Evolutionary conservation across 2,113 vertebrate genomes (phyloP), one percentile per base, ranked within the genome.

Genomic region (Salvelinus sp.): DNA sequence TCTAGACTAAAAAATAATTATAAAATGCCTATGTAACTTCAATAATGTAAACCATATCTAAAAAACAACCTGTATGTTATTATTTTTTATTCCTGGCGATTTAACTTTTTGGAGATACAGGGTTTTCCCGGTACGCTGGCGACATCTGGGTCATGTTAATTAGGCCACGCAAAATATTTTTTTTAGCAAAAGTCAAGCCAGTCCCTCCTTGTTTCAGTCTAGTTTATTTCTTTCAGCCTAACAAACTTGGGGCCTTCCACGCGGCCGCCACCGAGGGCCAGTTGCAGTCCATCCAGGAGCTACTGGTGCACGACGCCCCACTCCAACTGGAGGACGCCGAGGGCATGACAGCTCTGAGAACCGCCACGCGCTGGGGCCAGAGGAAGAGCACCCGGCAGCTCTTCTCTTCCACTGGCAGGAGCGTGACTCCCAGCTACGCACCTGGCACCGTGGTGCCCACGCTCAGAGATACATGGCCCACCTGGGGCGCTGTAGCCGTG

Each of bases 201-300:
- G 38, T 10, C 7, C 38, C 7, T 44, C 50, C 12, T 54, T 4
- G 12, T 54, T 54, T 54, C 48, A 54, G 48, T 3, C 1, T 3
- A 14, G 13, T 16, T 54, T 54, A 2, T 54, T 54, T 54, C 9
- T 18, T 2, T 16, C 16, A 3, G 48, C 12, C 48, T 1, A 14
- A 54, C 48, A 16, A 54, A 18, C 1, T 3, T 54, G 89, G 85
- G 0, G 76, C 88, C 1, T 84, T 94, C 16, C 92, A 91, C 0
- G 85, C 62, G 2, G 84, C 90, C 0, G 88, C 84, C 0, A 77
- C 81, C 5, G 62, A 70, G 25, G 90, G 90, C 18, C 79, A 2
- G 0, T 0, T 65, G 0, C 71, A 77, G 12, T 90, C 91, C n/a
- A 69, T 91, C 0, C 1, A 54, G 0, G 14, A 79, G 10, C 85